Evolutionary conservation across 2,888 invertebrate genomes (phyloP).

Genomic region (Chymomyza amoena): DNA sequence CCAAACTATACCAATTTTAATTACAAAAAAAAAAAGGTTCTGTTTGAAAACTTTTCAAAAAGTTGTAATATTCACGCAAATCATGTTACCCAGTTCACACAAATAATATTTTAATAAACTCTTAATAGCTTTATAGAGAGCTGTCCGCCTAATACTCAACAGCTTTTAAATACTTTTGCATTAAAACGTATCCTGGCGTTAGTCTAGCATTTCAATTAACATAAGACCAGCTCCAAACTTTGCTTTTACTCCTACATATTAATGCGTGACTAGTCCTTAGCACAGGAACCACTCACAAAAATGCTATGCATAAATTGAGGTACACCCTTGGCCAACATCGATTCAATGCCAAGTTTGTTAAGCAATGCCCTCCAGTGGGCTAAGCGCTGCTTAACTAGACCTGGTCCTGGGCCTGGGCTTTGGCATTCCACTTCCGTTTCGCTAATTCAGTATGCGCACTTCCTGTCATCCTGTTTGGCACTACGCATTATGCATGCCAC

Average conservation of each 20-base stretch:
- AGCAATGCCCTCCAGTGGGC: not conserved
- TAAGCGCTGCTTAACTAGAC: not conserved
- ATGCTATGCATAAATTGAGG: not conserved
- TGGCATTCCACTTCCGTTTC: constrained; percentile 55
- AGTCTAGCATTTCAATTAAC: not conserved
- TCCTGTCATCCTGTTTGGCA: constrained; percentile 52
- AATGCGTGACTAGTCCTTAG: not conserved
- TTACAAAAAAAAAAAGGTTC: no score
- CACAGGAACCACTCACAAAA: not conserved
- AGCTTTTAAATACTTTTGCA: not conserved
- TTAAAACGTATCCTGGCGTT: not conserved
- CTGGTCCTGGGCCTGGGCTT: not conserved
- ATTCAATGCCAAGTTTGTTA: not conserved
- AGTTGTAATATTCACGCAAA: no score
- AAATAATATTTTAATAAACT: no score
- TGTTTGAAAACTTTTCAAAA: no score
- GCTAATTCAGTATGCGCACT: constrained; percentile 68
- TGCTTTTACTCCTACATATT: not conserved
- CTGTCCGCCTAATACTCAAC: not conserved
- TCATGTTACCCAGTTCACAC: no score
- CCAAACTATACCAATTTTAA: no score
- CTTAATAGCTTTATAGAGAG: no score
- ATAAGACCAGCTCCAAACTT: not conserved
- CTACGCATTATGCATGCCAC: constrained; percentile 20
- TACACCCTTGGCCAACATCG: not conserved